phyloP scores from a whole-genome alignment of 2,797 vertebrate genomes.

The Chloroceryle amazona region DNA sequence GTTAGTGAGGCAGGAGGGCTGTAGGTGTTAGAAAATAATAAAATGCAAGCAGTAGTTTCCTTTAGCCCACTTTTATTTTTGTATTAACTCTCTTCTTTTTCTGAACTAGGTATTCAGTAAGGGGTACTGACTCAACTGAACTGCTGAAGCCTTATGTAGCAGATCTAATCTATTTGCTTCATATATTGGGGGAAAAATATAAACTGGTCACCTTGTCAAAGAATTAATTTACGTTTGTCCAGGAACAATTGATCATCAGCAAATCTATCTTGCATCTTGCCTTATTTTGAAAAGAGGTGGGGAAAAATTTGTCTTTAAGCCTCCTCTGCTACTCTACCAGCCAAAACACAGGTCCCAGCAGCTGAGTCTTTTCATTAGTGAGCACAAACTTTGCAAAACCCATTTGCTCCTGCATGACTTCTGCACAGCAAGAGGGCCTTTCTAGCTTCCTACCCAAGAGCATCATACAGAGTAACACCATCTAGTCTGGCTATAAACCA shows the following conservation, averaged over 20 bases:
- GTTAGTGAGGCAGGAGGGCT: neutral
- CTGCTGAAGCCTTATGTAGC: neutral
- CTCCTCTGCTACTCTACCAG: neutral
- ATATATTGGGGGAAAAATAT: neutral
- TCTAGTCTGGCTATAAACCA: neutral
- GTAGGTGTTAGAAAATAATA: neutral
- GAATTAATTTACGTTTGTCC: neutral
- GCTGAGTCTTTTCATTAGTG: neutral
- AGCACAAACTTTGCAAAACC: neutral
- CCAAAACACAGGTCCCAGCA: neutral
- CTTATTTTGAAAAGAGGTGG: neutral
- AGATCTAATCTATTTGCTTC: neutral
- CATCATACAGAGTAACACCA: fast-evolving
- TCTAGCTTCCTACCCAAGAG: neutral
- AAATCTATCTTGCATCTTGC: neutral
- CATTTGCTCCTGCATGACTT: neutral
- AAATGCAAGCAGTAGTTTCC: neutral
- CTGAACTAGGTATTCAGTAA: neutral
- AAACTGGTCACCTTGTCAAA: neutral
- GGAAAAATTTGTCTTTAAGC: neutral
- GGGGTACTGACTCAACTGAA: neutral
- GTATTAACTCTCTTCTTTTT: neutral
- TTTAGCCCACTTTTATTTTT: neutral
- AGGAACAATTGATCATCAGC: neutral
- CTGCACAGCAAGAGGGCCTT: neutral